phyloP scores from a whole-genome alignment of 2,797 vertebrate species.

The Platyrinchus mystaceus region DNA sequence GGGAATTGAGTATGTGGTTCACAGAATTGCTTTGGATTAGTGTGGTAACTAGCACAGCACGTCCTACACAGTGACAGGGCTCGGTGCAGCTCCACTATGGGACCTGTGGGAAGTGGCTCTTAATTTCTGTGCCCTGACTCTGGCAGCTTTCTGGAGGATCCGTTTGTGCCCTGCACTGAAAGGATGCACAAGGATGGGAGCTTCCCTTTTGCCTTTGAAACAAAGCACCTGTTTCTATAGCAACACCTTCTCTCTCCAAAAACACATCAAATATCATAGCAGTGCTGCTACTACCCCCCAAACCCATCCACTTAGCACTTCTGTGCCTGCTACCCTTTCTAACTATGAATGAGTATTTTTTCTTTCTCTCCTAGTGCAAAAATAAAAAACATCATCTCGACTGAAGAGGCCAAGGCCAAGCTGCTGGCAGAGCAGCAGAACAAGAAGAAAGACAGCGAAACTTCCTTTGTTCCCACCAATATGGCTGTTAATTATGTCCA shows the following conservation, averaged over 20 bases:
- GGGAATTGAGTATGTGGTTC: conserved; percentile 88
- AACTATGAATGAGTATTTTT: background rate
- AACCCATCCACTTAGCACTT: background rate
- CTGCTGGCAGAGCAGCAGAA: conserved; percentile 95
- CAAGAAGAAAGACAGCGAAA: conserved; percentile 95
- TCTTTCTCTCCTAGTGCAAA: conserved; percentile 83
- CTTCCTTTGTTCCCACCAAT: conserved; percentile 97
- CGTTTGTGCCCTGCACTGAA: background rate
- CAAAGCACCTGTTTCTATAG: background rate
- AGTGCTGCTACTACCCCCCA: background rate
- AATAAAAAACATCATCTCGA: conserved; percentile 97
- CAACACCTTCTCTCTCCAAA: background rate
- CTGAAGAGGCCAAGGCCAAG: conserved; percentile 95
- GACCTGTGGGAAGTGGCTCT: background rate
- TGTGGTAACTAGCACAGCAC: background rate
- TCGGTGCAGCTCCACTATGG: background rate
- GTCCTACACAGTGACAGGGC: background rate
- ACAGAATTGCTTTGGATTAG: background rate
- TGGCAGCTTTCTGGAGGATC: background rate
- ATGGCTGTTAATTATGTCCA: conserved; percentile 98
- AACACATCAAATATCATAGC: background rate
- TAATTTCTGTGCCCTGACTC: background rate
- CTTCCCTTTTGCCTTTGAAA: background rate
- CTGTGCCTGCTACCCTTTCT: background rate
- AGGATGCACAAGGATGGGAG: accelerated